phyloP scores from a whole-genome alignment of 2,113 vertebrate genomes.

The Nicator chloris region DNA sequence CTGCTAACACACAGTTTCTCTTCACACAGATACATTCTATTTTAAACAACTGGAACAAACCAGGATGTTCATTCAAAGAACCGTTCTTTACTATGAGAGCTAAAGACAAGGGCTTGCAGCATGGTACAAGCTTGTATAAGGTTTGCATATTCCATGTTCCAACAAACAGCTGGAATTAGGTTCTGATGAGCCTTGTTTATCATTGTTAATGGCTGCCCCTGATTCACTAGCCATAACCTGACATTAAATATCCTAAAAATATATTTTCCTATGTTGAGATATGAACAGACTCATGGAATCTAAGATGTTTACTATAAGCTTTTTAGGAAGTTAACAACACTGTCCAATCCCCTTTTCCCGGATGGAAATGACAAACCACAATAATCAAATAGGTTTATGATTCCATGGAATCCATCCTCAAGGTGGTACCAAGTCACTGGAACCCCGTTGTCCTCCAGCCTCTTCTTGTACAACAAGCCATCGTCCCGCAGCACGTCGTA shows the following conservation, averaged over 20 bases:
- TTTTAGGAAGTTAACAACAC: conserved; percentile 73
- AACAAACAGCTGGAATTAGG: conserved; percentile 20
- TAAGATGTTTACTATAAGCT: conserved; percentile 30
- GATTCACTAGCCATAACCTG: background rate
- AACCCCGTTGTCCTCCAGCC: conserved; percentile 76
- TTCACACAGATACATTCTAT: background rate
- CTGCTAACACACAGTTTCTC: background rate
- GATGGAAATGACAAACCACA: conserved; percentile 71
- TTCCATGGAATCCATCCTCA: conserved; percentile 80
- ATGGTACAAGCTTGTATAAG: background rate
- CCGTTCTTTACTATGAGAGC: background rate
- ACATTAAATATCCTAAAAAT: conserved; percentile 45
- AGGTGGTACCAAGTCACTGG: conserved; percentile 79
- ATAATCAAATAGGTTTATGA: conserved; percentile 68
- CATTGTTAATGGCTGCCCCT: background rate
- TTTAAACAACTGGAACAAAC: background rate
- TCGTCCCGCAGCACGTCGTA: conserved; percentile 81
- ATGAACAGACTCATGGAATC: conserved; percentile 35
- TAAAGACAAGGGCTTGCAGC: conserved; percentile 39
- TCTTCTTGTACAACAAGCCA: conserved; percentile 80
- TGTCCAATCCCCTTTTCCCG: conserved; percentile 67
- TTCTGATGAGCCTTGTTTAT: background rate
- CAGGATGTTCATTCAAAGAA: background rate
- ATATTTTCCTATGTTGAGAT: conserved; percentile 28
- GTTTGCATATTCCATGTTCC: conserved; percentile 30